A percentile compares a stretch with the other conserved stretches of the same genome.
Conservation (phyloP, 1,140 invertebrate genomes). For the Sycobia sp. region DNA sequence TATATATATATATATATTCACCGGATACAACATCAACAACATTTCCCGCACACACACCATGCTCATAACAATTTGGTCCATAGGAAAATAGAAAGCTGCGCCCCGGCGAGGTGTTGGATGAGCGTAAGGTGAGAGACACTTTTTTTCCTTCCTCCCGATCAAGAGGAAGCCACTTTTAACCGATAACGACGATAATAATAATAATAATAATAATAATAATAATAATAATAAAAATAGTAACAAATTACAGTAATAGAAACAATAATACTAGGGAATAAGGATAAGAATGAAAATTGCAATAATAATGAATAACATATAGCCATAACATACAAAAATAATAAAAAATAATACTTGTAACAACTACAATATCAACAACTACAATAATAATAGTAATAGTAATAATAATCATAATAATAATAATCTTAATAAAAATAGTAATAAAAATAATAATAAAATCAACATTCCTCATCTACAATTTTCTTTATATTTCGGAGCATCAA, state of each 20-base stretch:
- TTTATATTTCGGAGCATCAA: slow-evolving; percentile 6
- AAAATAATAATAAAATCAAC: slow-evolving; percentile 41
- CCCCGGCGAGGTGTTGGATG: slow-evolving; percentile 88
- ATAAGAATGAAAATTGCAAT: slow-evolving; percentile 9
- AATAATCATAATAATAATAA: slow-evolving; percentile 10
- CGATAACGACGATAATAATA: slow-evolving; percentile 24
- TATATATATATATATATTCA: no score
- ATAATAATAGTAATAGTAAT: slow-evolving; percentile 20
- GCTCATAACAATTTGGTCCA: slow-evolving; percentile 61
- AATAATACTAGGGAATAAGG: neutral
- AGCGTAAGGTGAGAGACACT: slow-evolving; percentile 83
- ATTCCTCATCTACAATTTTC: slow-evolving; percentile 43
- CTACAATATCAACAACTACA: slow-evolving; percentile 7
- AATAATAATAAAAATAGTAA: slow-evolving; percentile 3
- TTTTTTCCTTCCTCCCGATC: slow-evolving; percentile 37
- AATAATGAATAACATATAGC: neutral
- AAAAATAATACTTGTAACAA: neutral
- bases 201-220: slow-evolving; percentile 26
- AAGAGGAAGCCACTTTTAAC: slow-evolving; percentile 30
- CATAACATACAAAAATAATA: slow-evolving; percentile 5
- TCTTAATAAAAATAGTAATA: slow-evolving; percentile 9
- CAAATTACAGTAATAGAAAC: neutral
- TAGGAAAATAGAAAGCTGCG: slow-evolving; percentile 85
- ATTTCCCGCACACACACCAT: slow-evolving; percentile 41
- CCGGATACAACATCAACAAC: slow-evolving; percentile 12